phyloP scores from a whole-genome alignment of 2,113 vertebrate genomes.

The Bos javanicus region DNA sequence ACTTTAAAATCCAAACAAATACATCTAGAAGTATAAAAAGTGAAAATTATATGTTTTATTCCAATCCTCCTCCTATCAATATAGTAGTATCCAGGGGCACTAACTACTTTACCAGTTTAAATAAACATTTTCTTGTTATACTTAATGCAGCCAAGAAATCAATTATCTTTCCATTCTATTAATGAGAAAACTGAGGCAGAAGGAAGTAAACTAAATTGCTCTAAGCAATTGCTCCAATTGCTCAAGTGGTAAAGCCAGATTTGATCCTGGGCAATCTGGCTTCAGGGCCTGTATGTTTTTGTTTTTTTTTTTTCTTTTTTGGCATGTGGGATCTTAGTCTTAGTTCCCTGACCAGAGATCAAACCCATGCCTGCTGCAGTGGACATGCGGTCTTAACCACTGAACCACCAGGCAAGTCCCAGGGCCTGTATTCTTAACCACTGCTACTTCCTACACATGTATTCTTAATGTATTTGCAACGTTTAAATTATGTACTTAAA shows the following conservation, averaged over 20 bases:
- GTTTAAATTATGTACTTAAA: not conserved
- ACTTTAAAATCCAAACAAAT: conserved; percentile 43
- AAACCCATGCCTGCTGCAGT: not conserved
- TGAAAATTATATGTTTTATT: conserved; percentile 1
- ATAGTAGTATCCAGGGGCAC: not conserved
- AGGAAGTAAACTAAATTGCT: not conserved
- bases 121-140: conserved; percentile 3
- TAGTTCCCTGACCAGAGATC: not conserved
- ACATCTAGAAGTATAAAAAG: not conserved
- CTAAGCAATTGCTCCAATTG: too few species aligned
- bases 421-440: not conserved
- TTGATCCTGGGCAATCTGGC: not conserved
- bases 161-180: conserved; percentile 9
- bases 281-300: not conserved
- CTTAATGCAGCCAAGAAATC: not conserved
- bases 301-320: not conserved
- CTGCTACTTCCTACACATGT: not conserved
- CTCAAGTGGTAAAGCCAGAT: not conserved
- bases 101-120: not conserved
- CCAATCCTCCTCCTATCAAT: not conserved
- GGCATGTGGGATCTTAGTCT: not conserved
- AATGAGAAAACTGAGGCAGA: conserved; percentile 5
- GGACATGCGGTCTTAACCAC: not conserved
- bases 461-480: not conserved
- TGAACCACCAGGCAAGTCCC: not conserved